Evolutionary conservation across 2,888 invertebrate genomes (phyloP).

Genomic region (Gymnosoma rotundatum): DNA sequence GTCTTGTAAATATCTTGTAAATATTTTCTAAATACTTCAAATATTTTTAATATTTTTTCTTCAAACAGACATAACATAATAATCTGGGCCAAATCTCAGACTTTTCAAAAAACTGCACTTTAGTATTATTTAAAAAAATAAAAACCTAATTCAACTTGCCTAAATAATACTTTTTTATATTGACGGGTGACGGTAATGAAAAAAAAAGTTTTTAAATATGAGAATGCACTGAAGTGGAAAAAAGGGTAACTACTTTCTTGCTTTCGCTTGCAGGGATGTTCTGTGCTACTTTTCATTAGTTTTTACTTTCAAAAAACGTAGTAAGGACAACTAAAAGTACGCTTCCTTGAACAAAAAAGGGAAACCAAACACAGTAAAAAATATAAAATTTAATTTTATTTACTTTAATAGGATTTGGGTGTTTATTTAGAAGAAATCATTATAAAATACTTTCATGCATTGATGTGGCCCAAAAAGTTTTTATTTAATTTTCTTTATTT

Average conservation of each 20-base stretch:
- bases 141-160: background rate
- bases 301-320: background rate
- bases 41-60: no score
- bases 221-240: constrained; percentile 51
- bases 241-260: constrained; percentile 31
- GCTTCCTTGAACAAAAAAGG: background rate
- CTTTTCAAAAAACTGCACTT: no score
- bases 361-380: background rate
- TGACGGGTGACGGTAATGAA: constrained; percentile 4
- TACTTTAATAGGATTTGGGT: background rate
- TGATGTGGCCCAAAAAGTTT: no score
- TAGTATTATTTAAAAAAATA: no score
- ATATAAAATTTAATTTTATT: background rate
- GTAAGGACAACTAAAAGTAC: background rate
- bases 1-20: no score
- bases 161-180: background rate
- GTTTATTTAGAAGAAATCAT: background rate
- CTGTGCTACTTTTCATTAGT: background rate
- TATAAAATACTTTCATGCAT: background rate
- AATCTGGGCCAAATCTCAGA: no score
- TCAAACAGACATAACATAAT: no score
- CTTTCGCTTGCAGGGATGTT: background rate
- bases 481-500: no score
- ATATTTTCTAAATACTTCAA: no score
- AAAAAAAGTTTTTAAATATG: constrained; percentile 1